These are phyloP conservation scores for Empis livida DNA, from an alignment of 2,888 invertebrate genomes.

Conservation along the genomic window DNA sequence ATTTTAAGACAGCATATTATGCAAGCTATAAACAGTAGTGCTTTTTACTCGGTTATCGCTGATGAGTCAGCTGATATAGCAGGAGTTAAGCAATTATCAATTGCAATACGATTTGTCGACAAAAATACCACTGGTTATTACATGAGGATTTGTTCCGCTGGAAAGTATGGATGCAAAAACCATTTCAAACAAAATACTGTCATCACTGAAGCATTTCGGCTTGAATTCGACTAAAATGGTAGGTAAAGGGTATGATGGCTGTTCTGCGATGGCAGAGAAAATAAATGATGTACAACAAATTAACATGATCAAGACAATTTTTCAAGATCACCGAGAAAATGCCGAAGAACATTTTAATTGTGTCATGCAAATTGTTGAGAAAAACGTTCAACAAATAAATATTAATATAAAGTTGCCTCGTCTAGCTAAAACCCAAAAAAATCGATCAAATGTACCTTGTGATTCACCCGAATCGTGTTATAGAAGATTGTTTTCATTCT, in stretches of 20 bases:
- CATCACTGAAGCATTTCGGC: constrained; percentile 13
- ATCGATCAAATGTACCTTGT: background rate
- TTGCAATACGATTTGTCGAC: constrained; percentile 17
- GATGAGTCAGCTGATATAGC: constrained; percentile 19
- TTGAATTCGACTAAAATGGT: constrained; percentile 15
- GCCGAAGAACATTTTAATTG: background rate
- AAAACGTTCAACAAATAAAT: background rate
- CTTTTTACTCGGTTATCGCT: constrained; percentile 16
- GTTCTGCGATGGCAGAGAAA: constrained; percentile 19
- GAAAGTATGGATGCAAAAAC: constrained; percentile 15
- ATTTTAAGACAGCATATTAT: constrained; percentile 18
- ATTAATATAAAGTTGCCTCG: background rate
- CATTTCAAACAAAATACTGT: constrained; percentile 15
- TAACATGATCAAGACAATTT: background rate
- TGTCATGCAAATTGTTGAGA: constrained; percentile 1
- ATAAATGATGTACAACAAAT: constrained; percentile 17
- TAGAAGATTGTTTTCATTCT: background rate
- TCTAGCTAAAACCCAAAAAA: background rate
- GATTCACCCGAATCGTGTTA: constrained; percentile 1
- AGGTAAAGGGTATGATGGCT: constrained; percentile 19
- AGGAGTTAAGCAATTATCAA: constrained; percentile 18
- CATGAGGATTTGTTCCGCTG: constrained; percentile 17
- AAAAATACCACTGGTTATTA: constrained; percentile 11
- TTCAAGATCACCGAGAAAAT: constrained; percentile 1
- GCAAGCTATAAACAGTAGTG: constrained; percentile 14